Percentiles rank a stretch among this genome's conserved stretches.
Evolutionary conservation across 2,888 invertebrate species (phyloP).

Genomic region (Aphrophora alni): DNA sequence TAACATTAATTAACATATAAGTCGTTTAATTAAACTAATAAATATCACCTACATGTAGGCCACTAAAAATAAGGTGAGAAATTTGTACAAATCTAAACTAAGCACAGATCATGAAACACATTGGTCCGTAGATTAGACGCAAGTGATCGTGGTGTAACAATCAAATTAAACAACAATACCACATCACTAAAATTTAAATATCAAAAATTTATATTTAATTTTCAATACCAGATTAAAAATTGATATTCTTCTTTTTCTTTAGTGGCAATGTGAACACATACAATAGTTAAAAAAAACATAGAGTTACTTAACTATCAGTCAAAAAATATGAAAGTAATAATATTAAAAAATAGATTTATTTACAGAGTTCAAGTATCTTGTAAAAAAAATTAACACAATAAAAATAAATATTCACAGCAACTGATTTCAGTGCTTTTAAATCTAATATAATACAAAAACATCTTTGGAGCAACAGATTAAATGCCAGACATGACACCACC

Average conservation of each 20-base stretch:
- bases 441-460: conserved; percentile 1
- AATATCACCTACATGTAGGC: too few species aligned
- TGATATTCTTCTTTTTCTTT: background rate
- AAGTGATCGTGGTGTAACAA: background rate
- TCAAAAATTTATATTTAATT: too few species aligned
- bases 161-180: background rate
- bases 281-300: background rate
- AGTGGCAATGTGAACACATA: background rate
- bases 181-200: too few species aligned
- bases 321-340: conserved; percentile 1
- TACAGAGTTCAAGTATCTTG: background rate
- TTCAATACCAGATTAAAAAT: background rate
- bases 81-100: conserved; percentile 33
- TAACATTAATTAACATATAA: background rate
- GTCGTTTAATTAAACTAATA: too few species aligned
- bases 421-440: background rate
- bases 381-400: background rate
- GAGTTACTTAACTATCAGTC: background rate
- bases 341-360: background rate
- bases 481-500: background rate
- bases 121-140: conserved; percentile 18
- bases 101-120: conserved; percentile 23
- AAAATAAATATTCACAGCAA: background rate
- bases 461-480: background rate
- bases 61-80: conserved; percentile 20